Evolutionary conservation across 30 jellyfish, hydroid and myxozoan genomes (phyloP).

Genomic region (Hydractinia symbiolongicarpus): DNA sequence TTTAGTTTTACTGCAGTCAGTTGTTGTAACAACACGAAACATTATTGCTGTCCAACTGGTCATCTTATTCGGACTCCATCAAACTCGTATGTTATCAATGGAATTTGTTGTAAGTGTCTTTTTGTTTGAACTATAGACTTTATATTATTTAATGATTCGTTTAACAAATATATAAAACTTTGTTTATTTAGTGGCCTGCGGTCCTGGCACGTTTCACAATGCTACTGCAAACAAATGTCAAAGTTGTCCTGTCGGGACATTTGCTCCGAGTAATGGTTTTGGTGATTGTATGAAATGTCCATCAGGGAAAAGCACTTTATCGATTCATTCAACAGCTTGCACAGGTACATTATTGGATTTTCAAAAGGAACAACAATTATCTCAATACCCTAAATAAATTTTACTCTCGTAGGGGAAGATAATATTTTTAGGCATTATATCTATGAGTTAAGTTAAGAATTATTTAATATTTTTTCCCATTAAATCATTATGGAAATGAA

Average conservation of each 20-base stretch:
- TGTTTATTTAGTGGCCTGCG: constrained; percentile 58
- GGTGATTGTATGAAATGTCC: constrained; percentile 66
- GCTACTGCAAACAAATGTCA: constrained; percentile 43
- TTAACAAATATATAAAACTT: not conserved
- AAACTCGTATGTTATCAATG: not conserved
- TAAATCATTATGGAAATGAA: no score
- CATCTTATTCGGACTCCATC: constrained; percentile 15
- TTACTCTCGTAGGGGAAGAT: no score
- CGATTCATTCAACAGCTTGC: constrained; percentile 55
- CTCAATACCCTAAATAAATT: no score
- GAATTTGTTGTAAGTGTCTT: not conserved
- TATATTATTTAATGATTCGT: not conserved
- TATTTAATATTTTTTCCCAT: no score
- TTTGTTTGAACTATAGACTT: not conserved
- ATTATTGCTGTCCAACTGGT: constrained; percentile 59
- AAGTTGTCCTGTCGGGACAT: constrained; percentile 50
- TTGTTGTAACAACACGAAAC: constrained; percentile 40
- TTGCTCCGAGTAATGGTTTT: constrained; percentile 22
- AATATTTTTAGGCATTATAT: no score
- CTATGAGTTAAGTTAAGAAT: no score
- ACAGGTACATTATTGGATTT: constrained; percentile 37
- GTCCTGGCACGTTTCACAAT: constrained; percentile 66
- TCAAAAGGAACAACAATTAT: not conserved
- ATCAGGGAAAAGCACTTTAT: constrained; percentile 59
- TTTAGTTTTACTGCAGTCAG: not conserved